Conservation (phyloP, 2,888 invertebrate species). For the Mongoloraphidia duomilia region DNA sequence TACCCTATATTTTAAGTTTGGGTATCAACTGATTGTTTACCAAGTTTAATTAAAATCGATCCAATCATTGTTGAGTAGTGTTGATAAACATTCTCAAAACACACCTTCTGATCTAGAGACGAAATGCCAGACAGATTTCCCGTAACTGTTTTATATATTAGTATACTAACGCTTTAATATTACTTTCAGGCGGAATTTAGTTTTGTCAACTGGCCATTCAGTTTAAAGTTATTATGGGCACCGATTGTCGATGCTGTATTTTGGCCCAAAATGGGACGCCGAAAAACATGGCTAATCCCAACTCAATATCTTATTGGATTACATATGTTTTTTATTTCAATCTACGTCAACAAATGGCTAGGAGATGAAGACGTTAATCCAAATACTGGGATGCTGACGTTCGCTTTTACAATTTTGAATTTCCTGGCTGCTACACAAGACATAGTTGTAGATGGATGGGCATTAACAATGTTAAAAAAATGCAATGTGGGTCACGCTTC, state of each 20-base stretch:
- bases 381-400: slow-evolving; percentile 64
- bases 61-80: too few species aligned
- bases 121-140: neutral
- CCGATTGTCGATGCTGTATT: slow-evolving; percentile 93
- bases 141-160: too few species aligned
- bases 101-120: too few species aligned
- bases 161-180: slow-evolving; percentile 7
- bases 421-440: slow-evolving; percentile 98
- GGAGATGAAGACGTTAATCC: slow-evolving; percentile 46
- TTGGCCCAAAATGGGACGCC: slow-evolving; percentile 66
- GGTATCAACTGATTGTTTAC: too few species aligned
- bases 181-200: slow-evolving; percentile 71
- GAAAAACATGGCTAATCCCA: slow-evolving; percentile 93
- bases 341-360: slow-evolving; percentile 59
- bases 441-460: slow-evolving; percentile 99
- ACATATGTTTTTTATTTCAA: slow-evolving; percentile 80
- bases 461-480: slow-evolving; percentile 93
- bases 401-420: slow-evolving; percentile 80
- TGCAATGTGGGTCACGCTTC: slow-evolving; percentile 96
- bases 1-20: too few species aligned
- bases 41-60: too few species aligned
- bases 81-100: neutral
- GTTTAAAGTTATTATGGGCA: slow-evolving; percentile 92
- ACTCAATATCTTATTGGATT: slow-evolving; percentile 81
- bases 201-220: slow-evolving; percentile 86